Conservation (phyloP, 2,113 vertebrate genomes). For the Chitala chitala region DNA sequence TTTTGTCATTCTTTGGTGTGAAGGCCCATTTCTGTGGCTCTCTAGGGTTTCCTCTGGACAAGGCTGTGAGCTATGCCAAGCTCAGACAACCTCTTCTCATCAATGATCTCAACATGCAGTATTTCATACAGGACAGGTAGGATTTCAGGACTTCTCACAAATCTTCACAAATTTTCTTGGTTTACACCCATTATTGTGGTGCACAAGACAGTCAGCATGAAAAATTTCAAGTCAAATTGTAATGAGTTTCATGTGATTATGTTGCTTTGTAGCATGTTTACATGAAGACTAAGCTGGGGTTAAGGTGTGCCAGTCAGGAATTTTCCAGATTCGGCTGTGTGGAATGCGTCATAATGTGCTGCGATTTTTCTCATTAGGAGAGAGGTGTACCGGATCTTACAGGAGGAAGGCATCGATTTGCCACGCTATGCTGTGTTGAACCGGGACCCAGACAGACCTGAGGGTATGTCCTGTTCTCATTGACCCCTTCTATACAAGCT, state of each 20-base stretch:
- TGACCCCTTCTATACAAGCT: not conserved
- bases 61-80: slow-evolving; percentile 92
- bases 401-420: slow-evolving; percentile 93
- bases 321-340: not conserved
- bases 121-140: slow-evolving; percentile 97
- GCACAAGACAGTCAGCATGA: no score
- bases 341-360: not conserved
- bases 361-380: slow-evolving; percentile 62
- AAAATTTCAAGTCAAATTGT: not conserved
- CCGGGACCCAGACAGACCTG: slow-evolving; percentile 88
- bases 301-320: not conserved
- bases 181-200: not conserved
- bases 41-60: slow-evolving; percentile 92
- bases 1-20: not conserved
- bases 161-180: not conserved
- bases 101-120: slow-evolving; percentile 97
- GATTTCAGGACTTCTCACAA: not conserved
- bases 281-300: not conserved
- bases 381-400: slow-evolving; percentile 95
- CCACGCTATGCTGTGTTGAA: slow-evolving; percentile 94
- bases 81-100: slow-evolving; percentile 91
- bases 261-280: not conserved
- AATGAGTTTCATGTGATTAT: not conserved
- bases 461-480: slow-evolving; percentile 64
- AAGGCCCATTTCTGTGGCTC: not conserved